phyloP scores from a whole-genome alignment of 2,888 invertebrate species.

The Melinopterus prodromus region DNA sequence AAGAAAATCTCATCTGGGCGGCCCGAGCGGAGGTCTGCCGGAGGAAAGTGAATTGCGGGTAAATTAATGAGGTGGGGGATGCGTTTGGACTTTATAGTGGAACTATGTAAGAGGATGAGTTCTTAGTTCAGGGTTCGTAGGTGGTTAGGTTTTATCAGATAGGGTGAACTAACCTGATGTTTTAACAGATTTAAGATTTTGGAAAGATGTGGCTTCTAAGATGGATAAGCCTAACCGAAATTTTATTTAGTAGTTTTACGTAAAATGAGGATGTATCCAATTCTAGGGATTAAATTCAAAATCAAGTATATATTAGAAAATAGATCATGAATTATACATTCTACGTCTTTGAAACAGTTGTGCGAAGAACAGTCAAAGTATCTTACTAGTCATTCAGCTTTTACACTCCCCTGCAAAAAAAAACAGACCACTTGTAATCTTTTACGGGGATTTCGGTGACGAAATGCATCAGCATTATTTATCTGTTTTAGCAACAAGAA shows the following conservation, averaged over 20 bases:
- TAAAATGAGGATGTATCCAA: no score
- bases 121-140: background rate
- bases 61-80: background rate
- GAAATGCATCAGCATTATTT: no score
- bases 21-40: background rate
- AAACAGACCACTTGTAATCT: no score
- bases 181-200: background rate
- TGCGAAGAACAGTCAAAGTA: no score
- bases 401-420: no score
- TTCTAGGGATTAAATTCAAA: no score
- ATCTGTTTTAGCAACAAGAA: no score
- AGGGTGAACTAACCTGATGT: background rate
- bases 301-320: no score
- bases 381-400: no score
- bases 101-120: background rate
- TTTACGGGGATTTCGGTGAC: no score
- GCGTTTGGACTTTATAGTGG: background rate
- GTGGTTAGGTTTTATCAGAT: background rate
- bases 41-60: background rate
- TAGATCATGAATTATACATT: no score
- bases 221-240: background rate
- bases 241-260: background rate
- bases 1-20: background rate
- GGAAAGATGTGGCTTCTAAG: background rate
- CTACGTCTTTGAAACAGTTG: no score